Evolutionary conservation across 2,113 vertebrate species (phyloP).

Genomic region (Indicator indicator): DNA sequence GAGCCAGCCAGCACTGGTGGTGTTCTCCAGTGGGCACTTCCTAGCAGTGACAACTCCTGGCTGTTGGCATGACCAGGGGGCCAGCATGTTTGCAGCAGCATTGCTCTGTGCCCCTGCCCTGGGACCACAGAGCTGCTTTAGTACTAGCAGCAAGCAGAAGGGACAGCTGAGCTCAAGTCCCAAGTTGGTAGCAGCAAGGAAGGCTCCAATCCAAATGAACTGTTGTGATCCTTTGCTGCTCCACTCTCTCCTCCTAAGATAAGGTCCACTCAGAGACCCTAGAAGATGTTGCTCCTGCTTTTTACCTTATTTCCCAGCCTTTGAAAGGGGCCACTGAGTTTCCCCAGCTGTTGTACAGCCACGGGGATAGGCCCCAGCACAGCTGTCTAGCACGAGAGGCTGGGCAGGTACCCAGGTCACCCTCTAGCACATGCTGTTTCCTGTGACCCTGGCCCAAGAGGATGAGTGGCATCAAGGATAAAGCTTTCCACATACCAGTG

Average conservation of each 20-base stretch:
- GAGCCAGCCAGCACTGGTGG: neutral
- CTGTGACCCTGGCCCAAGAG: neutral
- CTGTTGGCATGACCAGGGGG: fast-evolving
- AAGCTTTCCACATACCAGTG: neutral
- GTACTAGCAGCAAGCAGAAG: neutral
- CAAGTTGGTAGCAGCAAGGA: neutral
- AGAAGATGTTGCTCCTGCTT: neutral
- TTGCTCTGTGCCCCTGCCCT: fast-evolving
- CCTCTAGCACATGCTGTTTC: neutral
- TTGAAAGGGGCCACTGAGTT: neutral
- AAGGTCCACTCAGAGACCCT: neutral
- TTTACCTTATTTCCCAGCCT: neutral
- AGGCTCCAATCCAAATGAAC: neutral
- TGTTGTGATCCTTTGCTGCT: neutral
- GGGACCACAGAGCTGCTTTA: fast-evolving
- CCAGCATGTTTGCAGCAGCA: neutral
- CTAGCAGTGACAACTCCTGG: fast-evolving
- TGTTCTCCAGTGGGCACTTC: neutral
- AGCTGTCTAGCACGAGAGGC: neutral
- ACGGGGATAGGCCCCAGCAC: neutral
- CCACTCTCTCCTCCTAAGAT: neutral
- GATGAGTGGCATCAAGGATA: neutral
- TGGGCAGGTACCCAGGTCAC: neutral
- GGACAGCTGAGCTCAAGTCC: neutral
- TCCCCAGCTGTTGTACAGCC: neutral